Conservation (phyloP, 2,797 vertebrate species). For the Hypotaenidia philippensis region DNA sequence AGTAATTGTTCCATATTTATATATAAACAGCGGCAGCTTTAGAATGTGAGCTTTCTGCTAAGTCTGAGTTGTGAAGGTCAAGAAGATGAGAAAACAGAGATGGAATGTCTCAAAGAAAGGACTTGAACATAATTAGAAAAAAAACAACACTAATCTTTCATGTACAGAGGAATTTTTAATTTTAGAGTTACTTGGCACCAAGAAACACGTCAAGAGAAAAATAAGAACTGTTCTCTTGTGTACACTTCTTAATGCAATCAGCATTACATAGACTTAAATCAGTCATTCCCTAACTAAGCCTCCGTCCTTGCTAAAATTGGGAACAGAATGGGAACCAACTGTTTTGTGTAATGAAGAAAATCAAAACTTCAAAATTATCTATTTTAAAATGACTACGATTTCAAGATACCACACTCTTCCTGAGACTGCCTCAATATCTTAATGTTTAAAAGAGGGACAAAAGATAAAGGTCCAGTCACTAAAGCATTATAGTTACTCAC, state of each 20-base stretch:
- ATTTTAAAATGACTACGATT: neutral
- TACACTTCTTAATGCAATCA: neutral
- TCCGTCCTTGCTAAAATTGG: neutral
- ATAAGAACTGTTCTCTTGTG: neutral
- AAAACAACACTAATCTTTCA: neutral
- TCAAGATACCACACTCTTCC: neutral
- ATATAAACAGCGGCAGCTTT: slow-evolving; percentile 35
- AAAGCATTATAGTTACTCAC: neutral
- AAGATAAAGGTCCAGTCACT: neutral
- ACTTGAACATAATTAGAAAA: neutral
- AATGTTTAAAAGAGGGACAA: neutral
- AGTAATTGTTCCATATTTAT: slow-evolving; percentile 36
- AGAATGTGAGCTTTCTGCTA: neutral
- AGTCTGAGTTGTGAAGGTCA: neutral
- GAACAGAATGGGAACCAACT: neutral
- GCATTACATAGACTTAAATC: neutral
- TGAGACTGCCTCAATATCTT: neutral
- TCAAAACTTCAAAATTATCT: neutral
- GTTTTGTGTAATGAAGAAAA: neutral
- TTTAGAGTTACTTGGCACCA: neutral
- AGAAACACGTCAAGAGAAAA: neutral
- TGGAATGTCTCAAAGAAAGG: neutral
- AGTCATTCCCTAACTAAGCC: neutral
- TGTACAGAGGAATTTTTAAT: neutral
- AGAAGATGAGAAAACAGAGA: neutral